Evolutionary conservation across 2,888 invertebrate species (phyloP), one percentile per base, ranked within the genome.

Genomic region (Rhabditoides inermis): DNA sequence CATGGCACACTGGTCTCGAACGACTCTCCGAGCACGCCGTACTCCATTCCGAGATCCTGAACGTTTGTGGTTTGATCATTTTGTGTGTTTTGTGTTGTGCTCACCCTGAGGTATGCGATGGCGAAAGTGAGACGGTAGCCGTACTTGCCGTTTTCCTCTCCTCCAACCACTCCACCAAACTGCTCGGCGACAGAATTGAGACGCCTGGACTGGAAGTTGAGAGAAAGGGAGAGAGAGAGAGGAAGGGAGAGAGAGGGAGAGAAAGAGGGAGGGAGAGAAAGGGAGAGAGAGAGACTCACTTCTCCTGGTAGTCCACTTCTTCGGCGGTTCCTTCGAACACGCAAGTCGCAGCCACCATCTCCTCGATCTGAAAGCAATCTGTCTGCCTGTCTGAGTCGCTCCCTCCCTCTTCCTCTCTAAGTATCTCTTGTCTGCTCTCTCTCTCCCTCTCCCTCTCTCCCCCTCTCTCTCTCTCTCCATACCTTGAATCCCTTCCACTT

Each of bases 1-100:
- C 95, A 98, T 1, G 95, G 88, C 2, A 92, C 92, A 0, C 95
- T 95, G 0, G 98, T 98, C 80, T 98, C 95, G 81, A 98, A 98
- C 0, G 94, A 94, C 78, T 98, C 95, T 0, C 91, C 87, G 2
- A 94, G 85, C 20, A 92, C 84, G 63, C 85, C 84, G 77, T 86
- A 88, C 51, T 89, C 86, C 61, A 95, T 82, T 0, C 86, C 94
- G 46, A 94, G 80, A 77, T 98, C 95, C 89, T 90, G 78, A 6
- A 78, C 79, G 15, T 22, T 22, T 18, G 18, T 35, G 27, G 12
- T 15, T 52, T 15, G 26, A 6, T 2, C 27, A 22, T 27, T 7
- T 10, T 45, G 12, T 42, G 23, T 7, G 5, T 6, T 2, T n/a
- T 6, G 7, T 23, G 23, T 6, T 45, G 0, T 2, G 55, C 58